Evolutionary conservation across 2,888 invertebrate species (phyloP).

Genomic region (Phortica okadai): DNA sequence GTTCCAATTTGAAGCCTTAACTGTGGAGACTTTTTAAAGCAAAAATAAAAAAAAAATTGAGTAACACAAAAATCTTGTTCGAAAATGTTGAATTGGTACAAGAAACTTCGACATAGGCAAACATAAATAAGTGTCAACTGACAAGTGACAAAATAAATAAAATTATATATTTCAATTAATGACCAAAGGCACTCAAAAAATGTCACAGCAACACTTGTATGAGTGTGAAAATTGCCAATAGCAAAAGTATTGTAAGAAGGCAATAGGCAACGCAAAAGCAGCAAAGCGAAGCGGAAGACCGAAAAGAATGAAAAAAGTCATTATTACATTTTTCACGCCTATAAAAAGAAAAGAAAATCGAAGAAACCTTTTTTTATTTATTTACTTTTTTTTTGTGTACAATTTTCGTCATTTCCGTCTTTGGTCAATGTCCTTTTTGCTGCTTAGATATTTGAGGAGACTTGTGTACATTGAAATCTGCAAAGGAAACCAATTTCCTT

Average conservation of each 20-base stretch:
- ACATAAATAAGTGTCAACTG: background rate
- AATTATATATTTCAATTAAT: conserved; percentile 7
- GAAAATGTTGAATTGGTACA: too few species aligned
- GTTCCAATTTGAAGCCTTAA: too few species aligned
- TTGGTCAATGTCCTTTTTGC: background rate
- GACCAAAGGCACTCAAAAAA: background rate
- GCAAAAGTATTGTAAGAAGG: conserved; percentile 37
- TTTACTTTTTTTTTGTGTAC: background rate
- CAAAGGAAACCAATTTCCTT: conserved; percentile 2
- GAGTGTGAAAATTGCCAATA: conserved; percentile 25
- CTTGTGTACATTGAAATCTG: background rate
- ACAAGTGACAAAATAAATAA: background rate
- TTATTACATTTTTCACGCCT: conserved; percentile 70
- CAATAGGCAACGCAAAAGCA: conserved; percentile 48
- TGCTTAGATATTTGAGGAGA: background rate
- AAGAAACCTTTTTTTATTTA: background rate
- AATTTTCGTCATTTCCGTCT: background rate
- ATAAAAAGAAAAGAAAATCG: conserved; percentile 63
- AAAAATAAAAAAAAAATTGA: too few species aligned
- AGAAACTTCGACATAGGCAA: background rate
- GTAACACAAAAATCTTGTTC: too few species aligned
- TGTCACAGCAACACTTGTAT: background rate
- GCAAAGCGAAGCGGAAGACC: conserved; percentile 33
- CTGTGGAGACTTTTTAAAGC: too few species aligned
- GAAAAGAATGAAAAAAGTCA: conserved; percentile 46